Evolutionary conservation across 2,888 invertebrate species (phyloP).

Genomic region (Agriopis marginaria): DNA sequence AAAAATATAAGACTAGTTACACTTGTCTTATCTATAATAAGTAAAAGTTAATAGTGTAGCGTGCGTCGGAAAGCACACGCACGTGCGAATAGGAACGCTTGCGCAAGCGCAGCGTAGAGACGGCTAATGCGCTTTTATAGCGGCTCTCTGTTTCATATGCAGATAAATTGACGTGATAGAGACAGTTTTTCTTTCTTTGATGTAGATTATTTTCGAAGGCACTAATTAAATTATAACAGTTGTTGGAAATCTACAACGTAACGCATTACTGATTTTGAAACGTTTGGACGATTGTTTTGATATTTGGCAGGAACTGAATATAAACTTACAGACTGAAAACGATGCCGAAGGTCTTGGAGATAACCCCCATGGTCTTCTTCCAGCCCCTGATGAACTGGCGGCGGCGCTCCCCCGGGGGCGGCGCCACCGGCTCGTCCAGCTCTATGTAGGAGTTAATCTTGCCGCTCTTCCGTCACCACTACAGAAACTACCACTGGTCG

Average conservation of each 20-base stretch:
- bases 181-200: conserved; percentile 32
- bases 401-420: conserved; percentile 81
- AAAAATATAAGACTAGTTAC: background rate
- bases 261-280: background rate
- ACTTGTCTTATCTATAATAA: conserved; percentile 3
- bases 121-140: conserved; percentile 62
- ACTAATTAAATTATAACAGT: background rate
- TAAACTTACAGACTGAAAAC: conserved; percentile 92
- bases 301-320: too few species aligned
- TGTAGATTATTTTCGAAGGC: background rate
- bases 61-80: conserved; percentile 54
- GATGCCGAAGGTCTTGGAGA: conserved; percentile 92
- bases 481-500: conserved; percentile 66
- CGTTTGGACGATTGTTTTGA: background rate
- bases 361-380: conserved; percentile 90
- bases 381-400: conserved; percentile 83
- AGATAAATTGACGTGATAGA: conserved; percentile 37
- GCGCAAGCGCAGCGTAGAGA: conserved; percentile 68
- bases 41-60: conserved; percentile 42
- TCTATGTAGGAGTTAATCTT: conserved; percentile 83
- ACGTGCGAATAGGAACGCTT: conserved; percentile 77
- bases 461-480: conserved; percentile 61
- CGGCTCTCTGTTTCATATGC: conserved; percentile 46
- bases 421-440: conserved; percentile 74
- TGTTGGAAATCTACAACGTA: background rate